Evolutionary conservation across 1,140 invertebrate genomes (phyloP).

Genomic region (Augochlora pura): DNA sequence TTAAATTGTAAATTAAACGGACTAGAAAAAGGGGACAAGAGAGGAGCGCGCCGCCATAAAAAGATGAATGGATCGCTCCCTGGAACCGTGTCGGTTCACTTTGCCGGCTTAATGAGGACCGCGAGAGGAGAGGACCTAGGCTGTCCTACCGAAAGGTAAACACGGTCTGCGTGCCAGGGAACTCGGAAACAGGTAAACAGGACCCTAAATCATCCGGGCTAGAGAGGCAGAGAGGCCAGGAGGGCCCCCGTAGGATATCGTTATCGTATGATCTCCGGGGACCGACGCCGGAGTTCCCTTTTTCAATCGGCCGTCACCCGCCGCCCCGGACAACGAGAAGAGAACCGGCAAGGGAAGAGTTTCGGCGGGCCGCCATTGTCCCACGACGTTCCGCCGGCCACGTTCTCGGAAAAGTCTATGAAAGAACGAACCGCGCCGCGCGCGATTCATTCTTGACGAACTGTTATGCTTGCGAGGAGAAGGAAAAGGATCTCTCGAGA

Average conservation of each 20-base stretch:
- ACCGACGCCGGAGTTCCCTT: background rate
- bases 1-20: constrained; percentile 24
- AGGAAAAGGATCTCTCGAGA: too few species aligned
- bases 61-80: background rate
- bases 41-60: background rate
- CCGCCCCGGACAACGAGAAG: too few species aligned
- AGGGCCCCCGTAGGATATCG: constrained; percentile 29
- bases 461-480: too few species aligned
- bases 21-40: background rate
- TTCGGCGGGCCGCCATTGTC: constrained; percentile 10
- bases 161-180: background rate
- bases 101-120: constrained; percentile 40
- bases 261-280: constrained; percentile 36
- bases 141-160: constrained; percentile 11
- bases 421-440: background rate
- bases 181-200: constrained; percentile 36
- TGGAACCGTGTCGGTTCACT: constrained; percentile 24
- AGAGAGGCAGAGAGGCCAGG: too few species aligned
- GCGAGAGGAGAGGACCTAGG: background rate
- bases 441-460: background rate
- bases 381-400: background rate
- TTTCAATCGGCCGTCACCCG: background rate
- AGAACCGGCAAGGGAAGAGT: too few species aligned
- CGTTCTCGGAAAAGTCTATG: constrained; percentile 9
- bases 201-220: constrained; percentile 46